These are phyloP conservation scores for Rhodinocichla rosea DNA, from an alignment of 2,113 vertebrate genomes.

Conservation along the genomic window DNA sequence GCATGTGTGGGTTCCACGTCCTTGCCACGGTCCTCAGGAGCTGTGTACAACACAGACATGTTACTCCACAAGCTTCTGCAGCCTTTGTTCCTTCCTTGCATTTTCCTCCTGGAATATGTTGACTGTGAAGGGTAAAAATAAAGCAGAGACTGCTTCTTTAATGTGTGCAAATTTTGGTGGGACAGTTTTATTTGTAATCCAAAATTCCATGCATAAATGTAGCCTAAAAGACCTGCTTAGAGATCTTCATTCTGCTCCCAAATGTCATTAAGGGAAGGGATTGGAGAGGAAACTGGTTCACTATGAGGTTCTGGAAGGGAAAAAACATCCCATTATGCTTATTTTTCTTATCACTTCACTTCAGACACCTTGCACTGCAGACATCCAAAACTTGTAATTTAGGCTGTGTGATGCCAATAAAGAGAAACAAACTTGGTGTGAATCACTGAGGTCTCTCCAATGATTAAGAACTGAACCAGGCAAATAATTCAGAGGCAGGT, in stretches of 20 bases:
- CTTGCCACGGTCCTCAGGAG: background rate
- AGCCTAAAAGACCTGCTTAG: background rate
- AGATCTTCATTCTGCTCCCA: constrained; percentile 10
- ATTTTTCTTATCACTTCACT: constrained; percentile 58
- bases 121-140: background rate
- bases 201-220: background rate
- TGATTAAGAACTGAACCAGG: constrained; percentile 13
- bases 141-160: background rate
- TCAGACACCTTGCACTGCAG: constrained; percentile 44
- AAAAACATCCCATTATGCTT: constrained; percentile 49
- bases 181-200: background rate
- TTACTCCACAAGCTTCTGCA: background rate
- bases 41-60: background rate
- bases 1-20: background rate
- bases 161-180: background rate
- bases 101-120: background rate
- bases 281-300: background rate
- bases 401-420: background rate
- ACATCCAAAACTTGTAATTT: constrained; percentile 1
- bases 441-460: background rate
- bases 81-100: background rate
- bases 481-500: constrained; percentile 15
- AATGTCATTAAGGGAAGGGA: constrained; percentile 5
- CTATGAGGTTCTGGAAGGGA: background rate
- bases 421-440: constrained; percentile 2